These are phyloP conservation scores for Telmatochromis bifrenatus DNA, from an alignment of 2,113 vertebrate genomes.

Conservation along the genomic window DNA sequence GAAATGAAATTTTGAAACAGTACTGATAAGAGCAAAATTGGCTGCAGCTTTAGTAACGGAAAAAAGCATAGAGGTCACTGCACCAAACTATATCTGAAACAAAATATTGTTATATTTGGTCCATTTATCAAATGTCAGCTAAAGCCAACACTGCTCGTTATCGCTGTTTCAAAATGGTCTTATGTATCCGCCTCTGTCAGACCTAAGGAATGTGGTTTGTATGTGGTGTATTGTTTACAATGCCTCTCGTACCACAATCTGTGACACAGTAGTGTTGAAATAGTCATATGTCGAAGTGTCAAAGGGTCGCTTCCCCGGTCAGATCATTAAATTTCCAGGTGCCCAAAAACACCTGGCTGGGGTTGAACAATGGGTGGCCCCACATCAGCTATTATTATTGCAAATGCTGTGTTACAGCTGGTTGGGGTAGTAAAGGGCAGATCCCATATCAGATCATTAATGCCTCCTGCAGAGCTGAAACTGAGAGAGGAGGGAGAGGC, in stretches of 20 bases:
- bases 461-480: conserved; percentile 18
- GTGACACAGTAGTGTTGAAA: not conserved
- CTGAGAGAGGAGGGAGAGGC: not conserved
- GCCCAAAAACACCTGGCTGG: conserved; percentile 44
- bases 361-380: conserved; percentile 40
- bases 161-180: not conserved
- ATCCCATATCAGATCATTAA: conserved; percentile 57
- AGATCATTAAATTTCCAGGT: conserved; percentile 59
- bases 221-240: not conserved
- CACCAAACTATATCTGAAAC: not conserved
- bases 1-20: not conserved
- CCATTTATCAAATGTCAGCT: not conserved
- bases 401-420: conserved; percentile 53
- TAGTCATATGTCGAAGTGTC: not conserved
- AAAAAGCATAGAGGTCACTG: not conserved
- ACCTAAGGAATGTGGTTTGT: not conserved
- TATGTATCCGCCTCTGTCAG: not conserved
- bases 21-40: not conserved
- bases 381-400: conserved; percentile 47
- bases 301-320: conserved; percentile 35
- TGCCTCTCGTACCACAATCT: not conserved
- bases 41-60: not conserved
- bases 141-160: not conserved
- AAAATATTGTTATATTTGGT: not conserved
- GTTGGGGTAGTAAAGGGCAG: conserved; percentile 52